phyloP scores from a whole-genome alignment of 2,113 vertebrate species.

The Cardinalis cardinalis region DNA sequence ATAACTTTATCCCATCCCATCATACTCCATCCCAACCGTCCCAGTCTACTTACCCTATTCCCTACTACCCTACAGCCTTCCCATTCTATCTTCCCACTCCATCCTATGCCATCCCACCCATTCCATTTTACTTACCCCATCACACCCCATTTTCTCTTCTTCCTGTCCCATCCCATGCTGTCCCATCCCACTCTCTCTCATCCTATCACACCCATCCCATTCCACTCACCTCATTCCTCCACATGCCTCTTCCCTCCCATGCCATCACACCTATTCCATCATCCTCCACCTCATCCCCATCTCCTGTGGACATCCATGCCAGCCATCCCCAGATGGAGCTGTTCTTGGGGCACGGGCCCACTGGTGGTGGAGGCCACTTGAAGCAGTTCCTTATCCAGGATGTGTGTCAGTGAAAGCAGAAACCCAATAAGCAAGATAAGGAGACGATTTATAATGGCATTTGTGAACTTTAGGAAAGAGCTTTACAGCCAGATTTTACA shows the following conservation, averaged over 20 bases:
- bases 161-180: not conserved
- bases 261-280: not conserved
- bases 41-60: not conserved
- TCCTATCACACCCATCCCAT: not conserved
- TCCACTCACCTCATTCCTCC: not conserved
- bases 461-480: constrained; percentile 50
- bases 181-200: not conserved
- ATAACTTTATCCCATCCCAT: not conserved
- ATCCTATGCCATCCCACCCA: not conserved
- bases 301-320: not conserved
- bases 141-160: not conserved
- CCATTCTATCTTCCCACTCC: not conserved
- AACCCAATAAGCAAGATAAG: constrained; percentile 54
- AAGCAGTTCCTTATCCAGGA: constrained; percentile 9
- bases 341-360: not conserved
- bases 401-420: constrained; percentile 52
- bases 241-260: not conserved
- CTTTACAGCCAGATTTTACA: constrained; percentile 52
- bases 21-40: not conserved
- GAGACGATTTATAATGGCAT: constrained; percentile 51
- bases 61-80: not conserved
- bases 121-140: not conserved
- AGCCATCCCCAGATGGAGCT: not conserved
- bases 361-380: not conserved
- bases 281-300: not conserved